Conservation (phyloP, 2,888 invertebrate genomes). For the Drosophila fulvimacula region DNA sequence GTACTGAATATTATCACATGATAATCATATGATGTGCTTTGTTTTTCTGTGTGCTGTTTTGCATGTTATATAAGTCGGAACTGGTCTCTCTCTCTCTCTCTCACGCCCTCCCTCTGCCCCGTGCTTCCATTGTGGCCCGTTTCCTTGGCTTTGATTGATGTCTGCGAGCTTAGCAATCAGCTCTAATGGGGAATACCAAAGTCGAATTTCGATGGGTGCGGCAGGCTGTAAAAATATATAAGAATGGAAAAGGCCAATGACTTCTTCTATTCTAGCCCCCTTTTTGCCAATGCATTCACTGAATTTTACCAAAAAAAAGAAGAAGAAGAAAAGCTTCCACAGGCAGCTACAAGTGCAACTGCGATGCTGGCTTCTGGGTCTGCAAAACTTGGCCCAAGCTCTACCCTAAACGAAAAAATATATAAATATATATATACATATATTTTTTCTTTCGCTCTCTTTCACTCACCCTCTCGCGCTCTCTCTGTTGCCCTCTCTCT, state of each 20-base stretch:
- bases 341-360: conserved; percentile 37
- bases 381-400: conserved; percentile 59
- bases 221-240: conserved; percentile 15
- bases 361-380: conserved; percentile 21
- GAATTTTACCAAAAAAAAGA: conserved; percentile 27
- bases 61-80: conserved; percentile 44
- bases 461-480: not conserved
- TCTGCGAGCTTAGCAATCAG: conserved; percentile 54
- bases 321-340: conserved; percentile 6
- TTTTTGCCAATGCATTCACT: conserved; percentile 33
- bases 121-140: not conserved
- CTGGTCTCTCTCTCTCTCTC: not conserved
- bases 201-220: conserved; percentile 36
- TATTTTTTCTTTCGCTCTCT: conserved; percentile 11
- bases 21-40: conserved; percentile 67
- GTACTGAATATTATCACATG: conserved; percentile 67
- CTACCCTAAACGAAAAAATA: conserved; percentile 26
- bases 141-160: conserved; percentile 48
- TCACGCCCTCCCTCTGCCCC: not conserved
- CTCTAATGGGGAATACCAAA: conserved; percentile 57
- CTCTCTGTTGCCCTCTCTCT: conserved; percentile 4
- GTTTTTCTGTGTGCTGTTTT: conserved; percentile 36
- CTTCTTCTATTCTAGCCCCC: conserved; percentile 27
- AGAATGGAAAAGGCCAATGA: conserved; percentile 68
- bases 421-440: conserved; percentile 18